A percentile compares a stretch with the other conserved stretches of the same genome.
Conservation (phyloP, 2,113 vertebrate species). For the Thunnus thynnus region DNA sequence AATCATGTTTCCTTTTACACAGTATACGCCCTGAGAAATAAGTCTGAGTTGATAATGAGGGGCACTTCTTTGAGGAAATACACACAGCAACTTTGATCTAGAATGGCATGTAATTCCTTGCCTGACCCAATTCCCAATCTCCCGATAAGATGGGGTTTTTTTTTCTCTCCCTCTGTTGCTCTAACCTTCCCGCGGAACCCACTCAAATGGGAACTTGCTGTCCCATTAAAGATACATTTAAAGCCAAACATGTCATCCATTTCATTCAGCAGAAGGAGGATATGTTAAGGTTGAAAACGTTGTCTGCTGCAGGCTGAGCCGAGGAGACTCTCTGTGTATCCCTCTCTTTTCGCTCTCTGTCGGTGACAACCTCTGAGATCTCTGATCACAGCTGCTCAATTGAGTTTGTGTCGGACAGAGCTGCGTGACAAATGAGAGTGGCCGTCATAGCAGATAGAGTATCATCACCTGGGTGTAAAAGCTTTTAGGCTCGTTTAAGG, state of each 20-base stretch:
- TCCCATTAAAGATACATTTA: constrained; percentile 78
- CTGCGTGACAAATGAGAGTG: constrained; percentile 70
- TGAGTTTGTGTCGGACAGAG: constrained; percentile 71
- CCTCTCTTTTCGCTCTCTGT: constrained; percentile 19
- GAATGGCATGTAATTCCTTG: constrained; percentile 82
- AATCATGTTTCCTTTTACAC: constrained; percentile 76
- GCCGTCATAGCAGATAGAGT: constrained; percentile 68
- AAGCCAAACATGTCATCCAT: constrained; percentile 75
- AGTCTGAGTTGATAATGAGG: constrained; percentile 73
- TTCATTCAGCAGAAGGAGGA: constrained; percentile 63
- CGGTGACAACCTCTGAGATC: constrained; percentile 68
- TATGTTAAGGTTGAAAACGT: constrained; percentile 39
- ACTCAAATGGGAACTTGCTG: constrained; percentile 70
- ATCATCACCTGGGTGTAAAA: constrained; percentile 72
- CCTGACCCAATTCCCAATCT: constrained; percentile 83
- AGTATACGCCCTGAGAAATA: constrained; percentile 65
- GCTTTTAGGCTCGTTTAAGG: constrained; percentile 53
- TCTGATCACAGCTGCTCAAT: constrained; percentile 74
- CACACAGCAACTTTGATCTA: constrained; percentile 79
- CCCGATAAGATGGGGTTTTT: constrained; percentile 75
- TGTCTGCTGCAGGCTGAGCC: constrained; percentile 45
- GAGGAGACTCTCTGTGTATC: constrained; percentile 31
- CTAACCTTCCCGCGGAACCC: constrained; percentile 67
- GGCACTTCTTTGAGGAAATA: constrained; percentile 75
- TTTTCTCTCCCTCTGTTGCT: constrained; percentile 35